Conservation (phyloP, 2,888 invertebrate genomes). For the Thysanoteuthis rhombus region DNA sequence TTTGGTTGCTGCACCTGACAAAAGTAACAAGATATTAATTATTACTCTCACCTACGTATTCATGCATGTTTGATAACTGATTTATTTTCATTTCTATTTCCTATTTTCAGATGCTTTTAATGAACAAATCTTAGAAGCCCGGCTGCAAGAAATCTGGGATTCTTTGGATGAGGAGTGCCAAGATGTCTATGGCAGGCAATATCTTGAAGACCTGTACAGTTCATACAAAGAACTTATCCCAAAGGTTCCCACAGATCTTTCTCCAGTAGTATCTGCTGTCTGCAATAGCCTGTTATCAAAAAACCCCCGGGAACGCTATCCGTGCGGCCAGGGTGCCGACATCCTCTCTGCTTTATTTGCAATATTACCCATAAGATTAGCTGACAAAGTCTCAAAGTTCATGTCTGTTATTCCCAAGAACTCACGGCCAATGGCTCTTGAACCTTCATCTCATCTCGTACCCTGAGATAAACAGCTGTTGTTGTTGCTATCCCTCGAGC, state of each 20-base stretch:
- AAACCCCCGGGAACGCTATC: constrained; percentile 57
- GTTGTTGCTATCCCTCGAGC: too few relatives aligned
- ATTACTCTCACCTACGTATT: too few relatives aligned
- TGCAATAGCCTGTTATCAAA: constrained; percentile 61
- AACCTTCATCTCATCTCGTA: constrained; percentile 32
- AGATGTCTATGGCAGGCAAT: constrained; percentile 55
- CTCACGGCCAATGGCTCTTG: constrained; percentile 42
- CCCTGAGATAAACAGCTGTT: too few relatives aligned
- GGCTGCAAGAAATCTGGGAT: constrained; percentile 58
- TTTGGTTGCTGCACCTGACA: too few relatives aligned
- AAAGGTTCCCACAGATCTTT: constrained; percentile 56
- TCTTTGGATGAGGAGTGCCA: constrained; percentile 52
- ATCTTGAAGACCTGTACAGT: constrained; percentile 54
- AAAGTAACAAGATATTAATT: too few relatives aligned
- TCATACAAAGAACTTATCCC: constrained; percentile 46
- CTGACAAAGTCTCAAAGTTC: constrained; percentile 53
- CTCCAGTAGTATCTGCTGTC: constrained; percentile 61
- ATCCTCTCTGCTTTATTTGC: constrained; percentile 53
- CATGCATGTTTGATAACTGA: not conserved
- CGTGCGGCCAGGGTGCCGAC: constrained; percentile 60
- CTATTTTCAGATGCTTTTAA: constrained; percentile 51
- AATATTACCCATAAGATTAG: constrained; percentile 60
- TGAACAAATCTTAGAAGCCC: constrained; percentile 45
- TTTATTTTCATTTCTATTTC: constrained; percentile 13
- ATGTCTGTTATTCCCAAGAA: constrained; percentile 51